Percentiles rank a stretch among this genome's conserved stretches.
Evolutionary conservation across 1,140 invertebrate genomes (phyloP).

Genomic region (Atopsyche davidsoni): DNA sequence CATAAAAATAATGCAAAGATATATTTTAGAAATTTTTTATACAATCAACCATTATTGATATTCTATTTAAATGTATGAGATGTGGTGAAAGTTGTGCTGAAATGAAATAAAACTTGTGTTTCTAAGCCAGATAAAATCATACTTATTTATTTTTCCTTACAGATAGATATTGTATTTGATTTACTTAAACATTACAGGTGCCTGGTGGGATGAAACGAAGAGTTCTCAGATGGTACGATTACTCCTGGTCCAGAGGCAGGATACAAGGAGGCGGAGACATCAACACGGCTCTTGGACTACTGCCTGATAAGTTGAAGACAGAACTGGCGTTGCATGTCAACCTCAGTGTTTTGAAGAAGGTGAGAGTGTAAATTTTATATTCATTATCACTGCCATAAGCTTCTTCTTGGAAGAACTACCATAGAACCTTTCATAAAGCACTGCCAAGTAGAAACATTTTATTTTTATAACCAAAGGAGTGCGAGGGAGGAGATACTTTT

Average conservation of each 20-base stretch:
- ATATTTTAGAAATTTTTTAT: too few relatives aligned
- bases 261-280: constrained; percentile 94
- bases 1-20: too few relatives aligned
- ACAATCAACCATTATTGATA: too few relatives aligned
- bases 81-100: too few relatives aligned
- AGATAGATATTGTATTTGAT: too few relatives aligned
- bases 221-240: constrained; percentile 94
- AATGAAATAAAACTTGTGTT: too few relatives aligned
- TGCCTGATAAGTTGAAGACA: constrained; percentile 95
- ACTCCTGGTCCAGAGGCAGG: constrained; percentile 93
- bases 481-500: too few relatives aligned
- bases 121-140: too few relatives aligned
- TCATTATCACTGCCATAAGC: neutral
- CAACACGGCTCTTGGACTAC: constrained; percentile 84
- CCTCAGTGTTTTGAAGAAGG: constrained; percentile 91
- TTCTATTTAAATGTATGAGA: too few relatives aligned
- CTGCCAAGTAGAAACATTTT: too few relatives aligned
- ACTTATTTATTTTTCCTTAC: too few relatives aligned
- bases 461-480: too few relatives aligned
- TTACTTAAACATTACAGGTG: constrained; percentile 55
- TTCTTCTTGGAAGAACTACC: neutral
- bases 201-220: constrained; percentile 89
- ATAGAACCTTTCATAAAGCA: neutral
- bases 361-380: constrained; percentile 55
- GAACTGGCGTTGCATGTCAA: constrained; percentile 94